These are phyloP conservation scores for Mimas tiliae DNA, from an alignment of 2,888 invertebrate species.

Conservation along the genomic window DNA sequence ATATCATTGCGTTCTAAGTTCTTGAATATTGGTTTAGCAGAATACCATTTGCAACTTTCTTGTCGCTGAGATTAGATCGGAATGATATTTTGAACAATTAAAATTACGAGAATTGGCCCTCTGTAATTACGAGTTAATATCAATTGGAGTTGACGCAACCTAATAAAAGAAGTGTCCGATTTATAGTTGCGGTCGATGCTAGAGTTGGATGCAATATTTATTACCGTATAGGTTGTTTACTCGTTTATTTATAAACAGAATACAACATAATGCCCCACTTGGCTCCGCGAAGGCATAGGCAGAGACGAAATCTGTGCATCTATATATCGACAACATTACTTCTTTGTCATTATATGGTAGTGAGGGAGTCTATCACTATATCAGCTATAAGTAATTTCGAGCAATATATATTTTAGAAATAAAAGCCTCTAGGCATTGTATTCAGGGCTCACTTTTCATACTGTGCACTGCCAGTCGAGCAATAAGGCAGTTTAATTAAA, in stretches of 20 bases:
- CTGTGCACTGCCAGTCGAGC: neutral
- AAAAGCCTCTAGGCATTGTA: neutral
- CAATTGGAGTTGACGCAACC: conserved; percentile 59
- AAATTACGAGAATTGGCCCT: too few species aligned
- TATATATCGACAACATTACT: neutral
- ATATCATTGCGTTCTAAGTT: too few species aligned
- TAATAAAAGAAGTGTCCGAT: conserved; percentile 71
- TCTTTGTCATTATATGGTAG: neutral
- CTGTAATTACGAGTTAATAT: conserved; percentile 73
- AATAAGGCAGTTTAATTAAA: neutral
- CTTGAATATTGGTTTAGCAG: too few species aligned
- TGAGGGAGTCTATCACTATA: too few species aligned
- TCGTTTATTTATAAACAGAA: conserved; percentile 57
- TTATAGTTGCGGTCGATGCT: conserved; percentile 68
- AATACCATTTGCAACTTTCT: too few species aligned
- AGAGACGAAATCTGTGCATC: neutral
- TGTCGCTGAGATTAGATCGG: too few species aligned
- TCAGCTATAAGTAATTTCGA: too few species aligned
- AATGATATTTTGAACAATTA: too few species aligned
- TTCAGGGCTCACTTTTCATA: too few species aligned
- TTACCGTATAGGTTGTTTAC: conserved; percentile 52
- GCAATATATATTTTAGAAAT: neutral
- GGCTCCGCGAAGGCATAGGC: neutral
- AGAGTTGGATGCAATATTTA: conserved; percentile 67
- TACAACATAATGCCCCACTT: neutral